Evolutionary conservation across 2,113 vertebrate species (phyloP).

Genomic region (Lipophrys pholis): DNA sequence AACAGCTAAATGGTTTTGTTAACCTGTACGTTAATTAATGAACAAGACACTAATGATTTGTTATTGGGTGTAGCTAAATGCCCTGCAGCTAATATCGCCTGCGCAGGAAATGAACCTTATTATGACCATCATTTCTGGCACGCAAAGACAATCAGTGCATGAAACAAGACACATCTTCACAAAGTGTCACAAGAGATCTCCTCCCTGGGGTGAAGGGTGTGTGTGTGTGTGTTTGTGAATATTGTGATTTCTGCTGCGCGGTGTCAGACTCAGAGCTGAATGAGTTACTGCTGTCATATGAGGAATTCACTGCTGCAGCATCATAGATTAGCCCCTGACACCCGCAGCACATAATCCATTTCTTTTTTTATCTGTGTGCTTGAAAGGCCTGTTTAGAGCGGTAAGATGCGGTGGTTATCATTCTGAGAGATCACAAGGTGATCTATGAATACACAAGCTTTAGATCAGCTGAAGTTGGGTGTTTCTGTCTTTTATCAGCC

Average conservation of each 20-base stretch:
- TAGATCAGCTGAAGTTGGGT: not conserved
- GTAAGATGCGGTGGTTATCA: conserved; percentile 59
- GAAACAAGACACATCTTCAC: not conserved
- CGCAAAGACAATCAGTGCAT: no score
- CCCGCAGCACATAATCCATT: not conserved
- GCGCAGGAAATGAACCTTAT: not conserved
- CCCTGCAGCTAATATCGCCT: not conserved
- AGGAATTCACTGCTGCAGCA: conserved; percentile 8
- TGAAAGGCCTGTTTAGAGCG: conserved; percentile 33
- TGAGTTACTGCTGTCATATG: not conserved
- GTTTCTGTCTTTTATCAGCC: not conserved
- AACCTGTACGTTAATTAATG: no score
- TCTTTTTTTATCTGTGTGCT: conserved; percentile 49
- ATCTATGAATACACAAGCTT: conserved; percentile 49
- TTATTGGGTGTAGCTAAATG: not conserved
- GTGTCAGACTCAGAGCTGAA: conserved; percentile 1
- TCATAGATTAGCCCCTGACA: conserved; percentile 36
- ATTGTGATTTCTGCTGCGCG: no score
- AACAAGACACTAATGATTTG: no score
- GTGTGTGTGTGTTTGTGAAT: no score
- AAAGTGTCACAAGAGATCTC: not conserved
- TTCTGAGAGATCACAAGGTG: conserved; percentile 63
- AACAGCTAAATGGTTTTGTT: no score
- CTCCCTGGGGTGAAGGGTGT: not conserved
- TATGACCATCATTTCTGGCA: no score